Evolutionary conservation across 2,797 vertebrate genomes (phyloP).

Genomic region (Epinephelus malabaricus): DNA sequence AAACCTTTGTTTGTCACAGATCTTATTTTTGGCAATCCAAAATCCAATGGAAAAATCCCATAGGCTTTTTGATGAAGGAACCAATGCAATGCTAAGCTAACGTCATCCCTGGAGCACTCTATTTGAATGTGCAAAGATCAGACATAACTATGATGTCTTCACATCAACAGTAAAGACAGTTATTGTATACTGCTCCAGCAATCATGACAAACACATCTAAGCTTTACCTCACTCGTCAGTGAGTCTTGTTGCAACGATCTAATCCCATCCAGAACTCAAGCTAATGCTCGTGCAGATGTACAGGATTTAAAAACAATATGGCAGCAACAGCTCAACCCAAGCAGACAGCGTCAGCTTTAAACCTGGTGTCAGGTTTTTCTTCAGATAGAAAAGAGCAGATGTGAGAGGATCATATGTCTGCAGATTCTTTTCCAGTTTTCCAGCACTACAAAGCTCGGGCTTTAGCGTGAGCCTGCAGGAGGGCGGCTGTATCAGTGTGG

Average conservation of each 20-base stretch:
- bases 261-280: background rate
- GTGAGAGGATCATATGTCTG: background rate
- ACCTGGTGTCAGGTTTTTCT: conserved; percentile 4
- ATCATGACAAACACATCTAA: background rate
- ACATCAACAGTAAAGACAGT: conserved; percentile 30
- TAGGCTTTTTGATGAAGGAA: too few relatives aligned
- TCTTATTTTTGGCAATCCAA: too few relatives aligned
- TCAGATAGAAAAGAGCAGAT: conserved; percentile 14
- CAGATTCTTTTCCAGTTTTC: conserved; percentile 5
- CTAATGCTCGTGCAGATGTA: conserved; percentile 24
- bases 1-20: too few relatives aligned
- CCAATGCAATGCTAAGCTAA: too few relatives aligned
- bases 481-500: conserved; percentile 82
- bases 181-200: conserved; percentile 11
- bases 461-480: conserved; percentile 83
- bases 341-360: background rate
- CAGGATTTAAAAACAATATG: conserved; percentile 8
- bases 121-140: conserved; percentile 56
- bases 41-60: too few relatives aligned
- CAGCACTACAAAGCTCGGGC: conserved; percentile 64
- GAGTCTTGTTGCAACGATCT: background rate
- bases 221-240: conserved; percentile 14
- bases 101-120: background rate
- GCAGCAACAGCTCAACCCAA: conserved; percentile 16
- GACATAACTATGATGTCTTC: conserved; percentile 21